Percentiles rank a stretch among this genome's conserved stretches.
phyloP scores from a whole-genome alignment of 2,797 vertebrate species.

The Gymnocypris eckloni region DNA sequence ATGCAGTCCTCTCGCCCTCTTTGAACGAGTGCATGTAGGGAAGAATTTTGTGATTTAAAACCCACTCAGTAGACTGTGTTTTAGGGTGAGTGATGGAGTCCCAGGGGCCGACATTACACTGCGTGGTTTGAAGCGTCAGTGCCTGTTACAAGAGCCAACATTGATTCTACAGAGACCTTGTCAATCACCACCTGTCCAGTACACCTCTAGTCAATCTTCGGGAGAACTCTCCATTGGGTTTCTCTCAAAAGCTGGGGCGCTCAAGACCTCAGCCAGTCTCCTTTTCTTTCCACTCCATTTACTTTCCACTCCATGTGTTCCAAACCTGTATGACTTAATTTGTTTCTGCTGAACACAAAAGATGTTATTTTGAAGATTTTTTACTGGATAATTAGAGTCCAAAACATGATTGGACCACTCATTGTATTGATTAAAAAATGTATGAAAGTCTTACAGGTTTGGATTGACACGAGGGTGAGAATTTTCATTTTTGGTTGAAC shows the following conservation, averaged over 20 bases:
- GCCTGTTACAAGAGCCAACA: conserved; percentile 47
- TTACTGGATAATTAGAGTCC: not conserved
- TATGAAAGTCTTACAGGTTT: not conserved
- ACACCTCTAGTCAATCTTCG: conserved; percentile 43
- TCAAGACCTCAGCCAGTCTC: conserved; percentile 34
- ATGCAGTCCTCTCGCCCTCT: conserved; percentile 29
- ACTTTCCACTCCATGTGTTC: conserved; percentile 4
- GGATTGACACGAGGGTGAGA: not conserved
- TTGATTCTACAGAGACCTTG: conserved; percentile 53
- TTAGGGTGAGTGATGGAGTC: conserved; percentile 54
- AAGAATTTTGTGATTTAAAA: conserved; percentile 38
- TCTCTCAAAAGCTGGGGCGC: conserved; percentile 31
- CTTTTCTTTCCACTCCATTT: conserved; percentile 47
- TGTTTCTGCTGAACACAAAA: conserved; percentile 36
- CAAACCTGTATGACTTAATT: not conserved
- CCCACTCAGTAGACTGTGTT: conserved; percentile 27
- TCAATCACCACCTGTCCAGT: conserved; percentile 52
- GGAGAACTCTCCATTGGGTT: conserved; percentile 29
- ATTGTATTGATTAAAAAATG: not conserved
- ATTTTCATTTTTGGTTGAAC: not conserved
- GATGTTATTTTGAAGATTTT: not conserved
- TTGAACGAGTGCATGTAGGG: conserved; percentile 37
- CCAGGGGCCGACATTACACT: conserved; percentile 42
- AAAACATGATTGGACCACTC: not conserved
- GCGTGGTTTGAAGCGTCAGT: conserved; percentile 24